Evolutionary conservation across 2,888 invertebrate genomes (phyloP).

Genomic region (Xylota sylvarum): DNA sequence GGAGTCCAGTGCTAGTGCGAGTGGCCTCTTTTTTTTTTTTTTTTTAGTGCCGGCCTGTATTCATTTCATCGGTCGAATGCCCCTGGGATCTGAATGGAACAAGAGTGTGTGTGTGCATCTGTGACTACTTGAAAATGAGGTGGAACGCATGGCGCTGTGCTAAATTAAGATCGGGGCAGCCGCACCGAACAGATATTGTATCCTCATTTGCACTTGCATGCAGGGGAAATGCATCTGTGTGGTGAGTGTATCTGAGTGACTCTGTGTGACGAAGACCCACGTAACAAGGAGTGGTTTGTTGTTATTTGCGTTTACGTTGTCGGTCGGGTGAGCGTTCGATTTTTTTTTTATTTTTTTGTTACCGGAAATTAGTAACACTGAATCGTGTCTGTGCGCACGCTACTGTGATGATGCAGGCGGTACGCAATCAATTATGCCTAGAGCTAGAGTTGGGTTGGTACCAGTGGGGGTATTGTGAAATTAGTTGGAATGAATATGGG

Average conservation of each 20-base stretch:
- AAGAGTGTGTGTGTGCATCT: constrained; percentile 19
- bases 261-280: constrained; percentile 46
- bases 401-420: constrained; percentile 46
- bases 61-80: constrained; percentile 74
- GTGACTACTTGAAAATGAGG: constrained; percentile 55
- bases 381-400: constrained; percentile 49
- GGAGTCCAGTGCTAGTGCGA: constrained; percentile 25
- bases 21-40: constrained; percentile 48
- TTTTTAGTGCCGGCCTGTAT: constrained; percentile 67
- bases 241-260: constrained; percentile 1
- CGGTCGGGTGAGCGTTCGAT: constrained; percentile 14
- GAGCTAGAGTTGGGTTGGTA: background rate
- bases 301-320: constrained; percentile 38
- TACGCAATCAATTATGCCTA: constrained; percentile 36
- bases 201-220: constrained; percentile 61
- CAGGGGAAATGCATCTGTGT: constrained; percentile 16
- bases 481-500: constrained; percentile 22
- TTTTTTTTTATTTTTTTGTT: constrained; percentile 33
- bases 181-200: constrained; percentile 44
- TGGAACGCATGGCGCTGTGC: constrained; percentile 62
- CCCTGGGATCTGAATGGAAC: constrained; percentile 59
- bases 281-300: constrained; percentile 70
- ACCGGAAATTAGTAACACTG: constrained; percentile 66
- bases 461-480: constrained; percentile 32
- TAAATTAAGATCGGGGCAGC: constrained; percentile 51